Conservation (phyloP, 2,888 invertebrate species). For the Heliconius hortense region DNA sequence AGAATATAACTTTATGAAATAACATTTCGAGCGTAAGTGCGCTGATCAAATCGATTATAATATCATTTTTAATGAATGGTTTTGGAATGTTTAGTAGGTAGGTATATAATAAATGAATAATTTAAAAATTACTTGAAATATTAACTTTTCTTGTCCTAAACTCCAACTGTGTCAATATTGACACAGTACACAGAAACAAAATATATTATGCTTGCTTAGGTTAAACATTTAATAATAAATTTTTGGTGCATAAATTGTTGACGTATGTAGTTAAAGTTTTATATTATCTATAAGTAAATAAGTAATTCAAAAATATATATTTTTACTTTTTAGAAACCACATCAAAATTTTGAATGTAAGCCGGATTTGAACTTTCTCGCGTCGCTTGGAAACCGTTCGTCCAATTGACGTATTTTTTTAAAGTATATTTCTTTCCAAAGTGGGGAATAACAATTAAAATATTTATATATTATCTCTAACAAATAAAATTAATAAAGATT, state of each 20-base stretch:
- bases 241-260: not conserved
- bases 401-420: too few relatives aligned
- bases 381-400: too few relatives aligned
- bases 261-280: not conserved
- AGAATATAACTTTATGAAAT: not conserved
- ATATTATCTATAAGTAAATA: too few relatives aligned
- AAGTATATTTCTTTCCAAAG: too few relatives aligned
- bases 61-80: not conserved
- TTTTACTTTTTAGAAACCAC: too few relatives aligned
- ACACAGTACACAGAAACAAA: not conserved
- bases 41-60: not conserved
- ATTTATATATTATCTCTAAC: too few relatives aligned
- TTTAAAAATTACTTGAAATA: not conserved
- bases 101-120: not conserved
- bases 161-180: slow-evolving; percentile 5
- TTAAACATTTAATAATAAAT: not conserved
- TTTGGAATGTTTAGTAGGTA: not conserved
- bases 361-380: too few relatives aligned
- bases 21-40: not conserved
- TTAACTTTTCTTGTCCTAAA: not conserved
- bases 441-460: too few relatives aligned
- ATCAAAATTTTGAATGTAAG: too few relatives aligned
- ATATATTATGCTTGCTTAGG: not conserved
- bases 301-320: too few relatives aligned
- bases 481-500: too few relatives aligned